Evolutionary conservation across 1,140 invertebrate species (phyloP).

Genomic region (Drosophila athabasca): DNA sequence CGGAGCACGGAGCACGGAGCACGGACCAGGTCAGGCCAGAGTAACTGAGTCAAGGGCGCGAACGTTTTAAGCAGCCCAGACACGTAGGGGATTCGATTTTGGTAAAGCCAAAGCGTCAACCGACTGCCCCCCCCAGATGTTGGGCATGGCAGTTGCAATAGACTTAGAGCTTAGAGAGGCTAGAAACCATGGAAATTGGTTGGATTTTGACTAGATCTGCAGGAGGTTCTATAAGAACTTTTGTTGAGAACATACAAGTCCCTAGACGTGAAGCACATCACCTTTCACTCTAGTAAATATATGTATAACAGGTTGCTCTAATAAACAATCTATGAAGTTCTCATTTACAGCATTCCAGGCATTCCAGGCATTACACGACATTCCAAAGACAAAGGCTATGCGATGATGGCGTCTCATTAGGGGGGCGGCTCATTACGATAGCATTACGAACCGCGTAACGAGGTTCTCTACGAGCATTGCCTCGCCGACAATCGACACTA

Average conservation of each 20-base stretch:
- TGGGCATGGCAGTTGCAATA: no score
- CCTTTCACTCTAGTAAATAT: background rate
- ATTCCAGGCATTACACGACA: slow-evolving; percentile 18
- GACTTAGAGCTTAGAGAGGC: no score
- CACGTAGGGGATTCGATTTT: slow-evolving; percentile 52
- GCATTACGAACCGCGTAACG: slow-evolving; percentile 1
- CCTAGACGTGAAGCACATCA: no score
- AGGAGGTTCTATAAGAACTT: no score
- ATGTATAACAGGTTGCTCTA: background rate
- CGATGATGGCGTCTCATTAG: slow-evolving; percentile 5
- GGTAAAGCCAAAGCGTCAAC: background rate
- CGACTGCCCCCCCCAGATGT: no score
- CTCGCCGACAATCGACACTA: slow-evolving; percentile 16
- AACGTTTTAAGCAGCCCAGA: slow-evolving; percentile 40
- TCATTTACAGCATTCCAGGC: background rate
- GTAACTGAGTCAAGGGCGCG: slow-evolving; percentile 76
- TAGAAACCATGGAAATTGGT: no score
- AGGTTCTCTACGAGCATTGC: slow-evolving; percentile 12
- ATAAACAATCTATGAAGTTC: background rate
- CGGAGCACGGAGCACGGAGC: no score
- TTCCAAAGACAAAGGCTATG: background rate
- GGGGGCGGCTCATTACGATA: slow-evolving; percentile 20
- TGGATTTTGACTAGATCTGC: no score
- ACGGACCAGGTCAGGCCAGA: slow-evolving; percentile 30
- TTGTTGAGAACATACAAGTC: no score